Conservation (phyloP, 1,140 invertebrate genomes). For the Diploscapter pachys region DNA sequence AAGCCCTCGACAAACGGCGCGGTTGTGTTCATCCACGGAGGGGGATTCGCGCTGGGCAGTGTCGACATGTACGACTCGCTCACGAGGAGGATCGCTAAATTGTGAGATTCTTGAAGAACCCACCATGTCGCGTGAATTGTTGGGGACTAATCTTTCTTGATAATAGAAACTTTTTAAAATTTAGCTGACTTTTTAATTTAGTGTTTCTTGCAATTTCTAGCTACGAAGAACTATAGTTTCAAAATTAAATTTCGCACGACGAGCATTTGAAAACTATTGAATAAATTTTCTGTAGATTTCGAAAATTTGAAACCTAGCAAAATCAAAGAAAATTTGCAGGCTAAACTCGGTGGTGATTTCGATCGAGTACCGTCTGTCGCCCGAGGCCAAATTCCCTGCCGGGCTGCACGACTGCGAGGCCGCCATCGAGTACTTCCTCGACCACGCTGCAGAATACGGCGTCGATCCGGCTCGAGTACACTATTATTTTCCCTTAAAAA, state of each 20-base stretch:
- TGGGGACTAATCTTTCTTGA: slow-evolving; percentile 1
- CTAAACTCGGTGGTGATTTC: slow-evolving; percentile 47
- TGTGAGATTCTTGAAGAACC: slow-evolving; percentile 37
- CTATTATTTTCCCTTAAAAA: not conserved
- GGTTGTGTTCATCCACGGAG: slow-evolving; percentile 56
- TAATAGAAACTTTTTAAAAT: slow-evolving; percentile 37
- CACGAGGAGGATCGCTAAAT: slow-evolving; percentile 23
- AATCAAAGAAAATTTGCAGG: slow-evolving; percentile 31
- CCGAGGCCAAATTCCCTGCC: slow-evolving; percentile 49
- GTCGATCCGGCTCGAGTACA: slow-evolving; percentile 16
- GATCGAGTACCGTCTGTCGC: slow-evolving; percentile 54
- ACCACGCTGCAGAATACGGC: slow-evolving; percentile 10
- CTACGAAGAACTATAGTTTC: no score
- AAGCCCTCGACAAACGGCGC: slow-evolving; percentile 36
- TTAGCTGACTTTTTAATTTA: no score
- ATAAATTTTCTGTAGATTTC: slow-evolving; percentile 30
- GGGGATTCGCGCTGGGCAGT: slow-evolving; percentile 43
- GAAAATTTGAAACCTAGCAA: not conserved
- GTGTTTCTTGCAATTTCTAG: no score
- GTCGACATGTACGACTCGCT: slow-evolving; percentile 32
- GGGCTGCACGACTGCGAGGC: slow-evolving; percentile 49
- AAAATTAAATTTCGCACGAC: no score
- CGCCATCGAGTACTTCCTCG: slow-evolving; percentile 22
- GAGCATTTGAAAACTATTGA: not conserved
- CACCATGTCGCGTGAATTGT: not conserved